Evolutionary conservation across 2,888 invertebrate species (phyloP), one percentile per base, ranked within the genome.

Genomic region (Drosophila dives): DNA sequence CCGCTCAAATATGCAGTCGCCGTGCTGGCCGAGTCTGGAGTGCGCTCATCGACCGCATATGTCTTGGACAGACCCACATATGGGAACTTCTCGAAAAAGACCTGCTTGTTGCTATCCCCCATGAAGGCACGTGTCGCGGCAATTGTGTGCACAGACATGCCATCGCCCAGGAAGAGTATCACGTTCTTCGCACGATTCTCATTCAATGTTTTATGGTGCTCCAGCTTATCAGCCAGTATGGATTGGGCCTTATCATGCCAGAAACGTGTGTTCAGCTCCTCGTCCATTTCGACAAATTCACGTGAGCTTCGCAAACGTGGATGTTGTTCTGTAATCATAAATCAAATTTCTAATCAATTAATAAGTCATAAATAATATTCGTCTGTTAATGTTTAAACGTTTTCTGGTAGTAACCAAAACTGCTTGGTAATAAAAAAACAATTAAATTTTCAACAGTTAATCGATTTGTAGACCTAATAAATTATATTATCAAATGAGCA

Each of bases 21-120:
- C 1, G 97, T 96, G 86, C 95, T 96, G 0, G 97, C 97, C 0
- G 97, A 97, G 89, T 98, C 98, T 0, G 97, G 95, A 0, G 97
- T 97, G 92, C 97, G 96, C 49, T 94, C 94, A 82, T 97, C 94
- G 0, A 96, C 95, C 83, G 96, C 96, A 91, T 96, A 97, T 0
- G 97, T 96, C 95, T 97, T 92, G 33, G 93, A 90, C 2, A 93
- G 83, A 0, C 93, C 93, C 38, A 89, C 53, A 81, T 94, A 94
- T 3, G 95, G 95, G 85, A 96, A 95, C 65, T 93, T 92, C 81
- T 96, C 96, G 91, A 96, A 96, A 29, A 93, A 93, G 1, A 96
- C 92, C 58, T 93, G 89, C 29, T 93, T 92, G 75, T 95, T 95
- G 91, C 95, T 95, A 8, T 95, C 95, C 3, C 95, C 95, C 75